Evolutionary conservation across 2,113 vertebrate species (phyloP).

Genomic region (Protomyctophum bolini): DNA sequence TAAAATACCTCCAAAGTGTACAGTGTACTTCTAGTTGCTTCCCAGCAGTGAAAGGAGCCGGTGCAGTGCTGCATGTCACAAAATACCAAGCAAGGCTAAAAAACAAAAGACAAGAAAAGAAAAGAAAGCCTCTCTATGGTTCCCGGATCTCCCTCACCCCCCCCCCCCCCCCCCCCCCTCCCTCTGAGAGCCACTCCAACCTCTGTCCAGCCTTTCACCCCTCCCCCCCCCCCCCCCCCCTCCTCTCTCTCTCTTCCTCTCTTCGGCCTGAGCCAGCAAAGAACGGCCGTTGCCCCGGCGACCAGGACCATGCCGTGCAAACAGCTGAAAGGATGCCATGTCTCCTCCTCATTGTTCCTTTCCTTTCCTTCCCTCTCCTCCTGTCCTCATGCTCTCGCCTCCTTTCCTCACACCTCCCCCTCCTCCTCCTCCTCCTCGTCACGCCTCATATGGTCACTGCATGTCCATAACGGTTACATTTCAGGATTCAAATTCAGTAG

Average conservation of each 20-base stretch:
- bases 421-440: slow-evolving; percentile 4
- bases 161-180: slow-evolving; percentile 4
- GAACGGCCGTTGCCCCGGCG: slow-evolving; percentile 59
- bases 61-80: too few relatives aligned
- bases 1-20: too few relatives aligned
- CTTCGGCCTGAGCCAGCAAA: slow-evolving; percentile 50
- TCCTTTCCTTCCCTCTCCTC: neutral
- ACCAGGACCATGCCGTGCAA: slow-evolving; percentile 61
- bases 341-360: slow-evolving; percentile 5
- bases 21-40: too few relatives aligned
- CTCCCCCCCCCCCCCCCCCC: neutral
- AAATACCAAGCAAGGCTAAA: too few relatives aligned
- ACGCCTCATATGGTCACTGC: neutral
- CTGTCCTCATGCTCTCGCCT: neutral
- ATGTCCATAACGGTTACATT: too few relatives aligned
- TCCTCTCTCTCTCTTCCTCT: slow-evolving; percentile 33
- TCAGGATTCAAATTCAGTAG: too few relatives aligned
- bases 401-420: slow-evolving; percentile 6
- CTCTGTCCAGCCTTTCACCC: neutral
- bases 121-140: too few relatives aligned
- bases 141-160: neutral
- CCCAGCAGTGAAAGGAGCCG: too few relatives aligned
- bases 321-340: slow-evolving; percentile 71
- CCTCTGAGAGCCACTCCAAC: neutral
- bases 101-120: too few relatives aligned